Evolutionary conservation across 2,888 invertebrate genomes (phyloP).

Genomic region (Cenopis cana): DNA sequence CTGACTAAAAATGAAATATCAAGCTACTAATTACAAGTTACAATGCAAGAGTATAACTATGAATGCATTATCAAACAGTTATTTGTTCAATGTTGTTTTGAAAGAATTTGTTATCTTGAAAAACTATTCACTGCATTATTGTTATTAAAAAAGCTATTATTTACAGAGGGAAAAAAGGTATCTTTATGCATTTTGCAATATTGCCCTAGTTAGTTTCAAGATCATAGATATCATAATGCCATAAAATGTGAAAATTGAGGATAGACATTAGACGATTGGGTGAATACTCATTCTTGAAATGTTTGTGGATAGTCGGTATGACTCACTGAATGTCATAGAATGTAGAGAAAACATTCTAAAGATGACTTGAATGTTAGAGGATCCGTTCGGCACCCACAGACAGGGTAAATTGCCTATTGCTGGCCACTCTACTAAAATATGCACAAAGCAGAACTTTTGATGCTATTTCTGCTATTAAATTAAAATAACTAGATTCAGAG

Average conservation of each 20-base stretch:
- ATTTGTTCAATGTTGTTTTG: slow-evolving; percentile 43
- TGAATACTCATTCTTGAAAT: slow-evolving; percentile 1
- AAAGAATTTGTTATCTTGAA: slow-evolving; percentile 38
- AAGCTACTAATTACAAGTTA: slow-evolving; percentile 29
- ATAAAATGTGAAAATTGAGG: slow-evolving; percentile 18
- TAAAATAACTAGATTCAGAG: no score
- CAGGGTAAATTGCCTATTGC: no score
- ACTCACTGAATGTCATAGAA: no score
- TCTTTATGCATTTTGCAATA: slow-evolving; percentile 22
- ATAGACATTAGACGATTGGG: background rate
- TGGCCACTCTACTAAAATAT: no score
- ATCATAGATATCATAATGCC: slow-evolving; percentile 23
- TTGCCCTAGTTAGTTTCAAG: slow-evolving; percentile 25
- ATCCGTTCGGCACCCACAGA: no score
- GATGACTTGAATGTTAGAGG: background rate
- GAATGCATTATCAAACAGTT: slow-evolving; percentile 35
- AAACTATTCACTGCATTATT: slow-evolving; percentile 36
- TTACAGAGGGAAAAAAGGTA: slow-evolving; percentile 9
- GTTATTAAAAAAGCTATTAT: slow-evolving; percentile 3
- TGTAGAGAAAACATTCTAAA: no score
- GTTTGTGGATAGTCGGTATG: no score
- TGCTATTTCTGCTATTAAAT: no score
- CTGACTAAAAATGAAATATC: slow-evolving; percentile 26
- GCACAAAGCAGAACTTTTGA: no score
- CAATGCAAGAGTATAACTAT: background rate